Evolutionary conservation across 2,797 vertebrate genomes (phyloP).

Genomic region (Artibeus lituratus): DNA sequence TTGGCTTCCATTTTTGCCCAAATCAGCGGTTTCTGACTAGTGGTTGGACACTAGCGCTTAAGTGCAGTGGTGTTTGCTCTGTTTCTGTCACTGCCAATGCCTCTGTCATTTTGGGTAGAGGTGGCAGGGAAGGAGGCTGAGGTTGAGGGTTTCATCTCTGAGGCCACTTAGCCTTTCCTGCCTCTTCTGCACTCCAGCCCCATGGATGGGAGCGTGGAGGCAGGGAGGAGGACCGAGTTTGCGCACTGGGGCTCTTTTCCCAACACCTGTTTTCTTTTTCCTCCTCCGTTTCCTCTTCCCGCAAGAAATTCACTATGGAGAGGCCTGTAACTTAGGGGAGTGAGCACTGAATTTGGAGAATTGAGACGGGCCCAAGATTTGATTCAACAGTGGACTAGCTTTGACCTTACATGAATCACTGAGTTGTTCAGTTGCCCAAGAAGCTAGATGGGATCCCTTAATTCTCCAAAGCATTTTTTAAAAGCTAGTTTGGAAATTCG

Average conservation of each 20-base stretch:
- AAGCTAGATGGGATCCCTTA: not conserved
- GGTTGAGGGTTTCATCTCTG: not conserved
- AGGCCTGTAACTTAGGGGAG: not conserved
- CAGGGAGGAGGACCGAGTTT: not conserved
- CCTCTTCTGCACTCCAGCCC: not conserved
- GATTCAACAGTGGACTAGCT: not conserved
- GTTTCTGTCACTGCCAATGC: not conserved
- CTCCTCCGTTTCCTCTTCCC: not conserved
- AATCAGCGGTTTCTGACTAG: not conserved
- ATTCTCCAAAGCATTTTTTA: not conserved
- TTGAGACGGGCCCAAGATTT: not conserved
- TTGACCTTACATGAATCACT: not conserved
- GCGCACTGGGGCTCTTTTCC: not conserved
- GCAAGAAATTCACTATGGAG: not conserved
- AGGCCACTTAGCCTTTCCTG: not conserved
- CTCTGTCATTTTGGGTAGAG: not conserved
- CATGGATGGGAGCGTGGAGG: not conserved
- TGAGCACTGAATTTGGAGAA: not conserved
- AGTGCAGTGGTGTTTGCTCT: not conserved
- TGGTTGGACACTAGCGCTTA: not conserved
- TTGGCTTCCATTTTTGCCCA: not conserved
- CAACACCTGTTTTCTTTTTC: not conserved
- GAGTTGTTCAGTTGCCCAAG: not conserved
- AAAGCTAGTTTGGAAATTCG: not conserved
- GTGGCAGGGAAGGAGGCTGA: conserved; percentile 27